Evolutionary conservation across 2,113 vertebrate genomes (phyloP), one percentile per base, ranked within the genome.

Genomic region (Anguilla japonica): DNA sequence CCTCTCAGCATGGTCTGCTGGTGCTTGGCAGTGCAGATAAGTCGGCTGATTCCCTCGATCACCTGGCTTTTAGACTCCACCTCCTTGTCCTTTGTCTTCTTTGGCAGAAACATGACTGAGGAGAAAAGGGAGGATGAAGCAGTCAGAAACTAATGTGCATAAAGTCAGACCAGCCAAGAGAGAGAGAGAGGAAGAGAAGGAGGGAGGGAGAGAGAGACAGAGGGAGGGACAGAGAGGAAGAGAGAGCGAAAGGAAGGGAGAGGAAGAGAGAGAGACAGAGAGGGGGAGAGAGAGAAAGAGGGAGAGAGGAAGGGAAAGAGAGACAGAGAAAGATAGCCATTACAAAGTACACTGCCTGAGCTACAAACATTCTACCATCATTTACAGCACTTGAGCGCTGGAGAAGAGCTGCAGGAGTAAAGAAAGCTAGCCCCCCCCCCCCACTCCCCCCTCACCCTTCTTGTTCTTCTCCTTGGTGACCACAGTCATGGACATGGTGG

Each of bases 381-480:
- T 0, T 34, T 34, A 34, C 34, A 34, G 34, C 34, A 34, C 34
- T 34, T 34, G 34, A 34, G 34, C 34, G 34, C 34, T 34, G 56
- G 43, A 60, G 20, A 56, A 11, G n/a, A 83, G 15, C 56, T 29
- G 46, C 50, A 39, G 26, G 14, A 39, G 22, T 83, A 57, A 63
- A 22, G 22, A 57, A 22, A 81, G 39, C 41, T 1, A 34, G n/a
- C 2, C 20, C n/a, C 43, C 81, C 34, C 34, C 34, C 34, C 34
- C 34, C n/a, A n/a, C n/a, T n/a, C n/a, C n/a, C n/a, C n/a, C n/a
- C 83, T 92, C 85, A 99, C 98, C 98, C 91, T 99, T 99, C 90
- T 99, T 99, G 90, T 99, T 98, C 94, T 99, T 99, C 93, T 99
- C 98, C 94, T 99, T 99, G 86, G 97, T 99, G 91, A 99, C 98